Base-by-base conservation (phyloP, 1,140 invertebrate species). In the Uloborus diversus region DNA sequence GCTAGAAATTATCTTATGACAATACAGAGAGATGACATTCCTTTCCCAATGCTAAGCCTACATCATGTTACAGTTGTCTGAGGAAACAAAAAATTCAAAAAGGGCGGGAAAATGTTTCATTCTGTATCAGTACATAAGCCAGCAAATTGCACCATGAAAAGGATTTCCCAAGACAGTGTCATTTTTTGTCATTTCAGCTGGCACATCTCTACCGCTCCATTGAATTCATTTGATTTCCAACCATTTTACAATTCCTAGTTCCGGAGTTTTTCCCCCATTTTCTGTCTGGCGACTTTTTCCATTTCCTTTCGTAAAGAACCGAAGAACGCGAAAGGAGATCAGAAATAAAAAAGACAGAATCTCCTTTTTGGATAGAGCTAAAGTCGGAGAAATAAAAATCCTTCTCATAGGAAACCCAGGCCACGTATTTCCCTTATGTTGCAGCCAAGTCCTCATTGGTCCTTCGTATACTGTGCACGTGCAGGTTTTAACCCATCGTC, bases 401-500 rank as follows among this genome's bases (percentile, higher is more conserved):
- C 7, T 23, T 17, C 30, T 35, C n/a, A 56, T 42, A 23, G 17
- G 9, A 27, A 28, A 75, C 42, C 14, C 27, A 3, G 4, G 3
- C 25, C 65, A 51, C 65, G 37, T 68, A 9, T 42, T 42, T 42
- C 17, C 37, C 37, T 42, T 42, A 32, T 68, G 47, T 42, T 28
- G 28, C 47, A 27, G 27, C 14, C 37, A 42, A 42, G 17, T 13
- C 9, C 17, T 42, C 25, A 49, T 17, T 13, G n/a, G 20, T 42
- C 13, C 32, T 56, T 49, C 28, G 64, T 4, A 37, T 9, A 11
- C 69, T 1, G 20, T 53, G 47, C 71, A 75, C 71, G 71, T 75
- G 25, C 71, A 23, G 59, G 64, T n/a, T 75, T 75, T 75, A 33
- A 33, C 42, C 71, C 59, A 64, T 75, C 64, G 59, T 37, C 59